Evolutionary conservation across 2,888 invertebrate genomes (phyloP).

Genomic region (Galerucella pusilla): DNA sequence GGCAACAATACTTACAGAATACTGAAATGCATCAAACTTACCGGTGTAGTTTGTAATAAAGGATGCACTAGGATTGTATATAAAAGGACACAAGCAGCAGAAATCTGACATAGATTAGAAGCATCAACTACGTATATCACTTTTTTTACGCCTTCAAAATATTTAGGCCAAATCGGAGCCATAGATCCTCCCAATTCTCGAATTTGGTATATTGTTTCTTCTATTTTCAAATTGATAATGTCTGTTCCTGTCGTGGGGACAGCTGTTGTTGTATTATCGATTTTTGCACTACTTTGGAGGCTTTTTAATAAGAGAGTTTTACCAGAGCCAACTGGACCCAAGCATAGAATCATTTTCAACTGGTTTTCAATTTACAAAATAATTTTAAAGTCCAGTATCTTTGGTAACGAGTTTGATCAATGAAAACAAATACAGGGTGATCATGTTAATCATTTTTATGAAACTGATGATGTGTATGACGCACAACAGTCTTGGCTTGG

Average conservation of each 20-base stretch:
- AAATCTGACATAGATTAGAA: conserved; percentile 87
- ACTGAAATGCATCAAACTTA: conserved; percentile 55
- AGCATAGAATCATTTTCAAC: conserved; percentile 68
- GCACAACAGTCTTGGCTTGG: no score
- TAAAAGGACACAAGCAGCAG: conserved; percentile 83
- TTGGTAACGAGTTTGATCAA: not conserved
- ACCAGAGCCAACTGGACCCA: conserved; percentile 84
- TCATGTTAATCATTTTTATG: not conserved
- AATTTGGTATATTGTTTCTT: conserved; percentile 60
- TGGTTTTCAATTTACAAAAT: no score
- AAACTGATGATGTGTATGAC: no score
- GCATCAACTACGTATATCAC: conserved; percentile 86
- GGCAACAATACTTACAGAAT: no score
- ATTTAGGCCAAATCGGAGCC: conserved; percentile 85
- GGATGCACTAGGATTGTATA: conserved; percentile 84
- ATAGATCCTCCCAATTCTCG: conserved; percentile 80
- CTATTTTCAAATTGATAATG: conserved; percentile 72
- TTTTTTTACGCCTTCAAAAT: conserved; percentile 74
- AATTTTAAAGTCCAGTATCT: no score
- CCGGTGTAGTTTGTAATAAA: conserved; percentile 73
- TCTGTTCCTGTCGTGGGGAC: conserved; percentile 85
- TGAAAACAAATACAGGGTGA: not conserved
- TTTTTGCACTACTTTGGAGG: conserved; percentile 75
- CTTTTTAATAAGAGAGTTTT: conserved; percentile 83
- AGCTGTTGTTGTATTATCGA: conserved; percentile 82